Percentiles rank a stretch among this genome's conserved stretches.
These are phyloP conservation scores for Phalloptychus januarius DNA, from an alignment of 2,797 vertebrate species.

Conservation along the genomic window DNA sequence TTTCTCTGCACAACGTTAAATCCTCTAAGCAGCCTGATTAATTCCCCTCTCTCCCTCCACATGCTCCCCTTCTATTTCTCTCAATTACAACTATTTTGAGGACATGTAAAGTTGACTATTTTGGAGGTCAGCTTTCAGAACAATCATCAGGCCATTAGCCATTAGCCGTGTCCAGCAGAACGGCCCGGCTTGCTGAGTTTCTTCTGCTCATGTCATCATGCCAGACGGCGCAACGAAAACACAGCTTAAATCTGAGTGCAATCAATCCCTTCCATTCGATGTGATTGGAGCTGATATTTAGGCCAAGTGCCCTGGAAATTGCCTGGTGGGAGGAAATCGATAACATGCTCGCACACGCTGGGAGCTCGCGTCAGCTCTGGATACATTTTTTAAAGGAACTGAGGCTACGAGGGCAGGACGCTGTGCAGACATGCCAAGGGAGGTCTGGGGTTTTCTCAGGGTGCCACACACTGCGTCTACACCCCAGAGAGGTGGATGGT, in stretches of 20 bases:
- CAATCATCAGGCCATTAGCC: constrained; percentile 20
- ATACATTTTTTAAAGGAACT: constrained; percentile 39
- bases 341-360: constrained; percentile 50
- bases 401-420: constrained; percentile 27
- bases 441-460: constrained; percentile 26
- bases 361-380: constrained; percentile 25
- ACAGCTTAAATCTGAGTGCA: constrained; percentile 24
- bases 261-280: constrained; percentile 50
- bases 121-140: constrained; percentile 38
- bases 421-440: constrained; percentile 3
- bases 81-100: constrained; percentile 49
- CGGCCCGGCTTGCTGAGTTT: background rate
- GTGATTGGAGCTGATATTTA: constrained; percentile 68
- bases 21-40: constrained; percentile 79
- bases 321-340: constrained; percentile 65
- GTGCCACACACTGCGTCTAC: constrained; percentile 24
- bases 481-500: constrained; percentile 26
- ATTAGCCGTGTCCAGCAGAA: constrained; percentile 13
- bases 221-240: constrained; percentile 5
- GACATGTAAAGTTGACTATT: constrained; percentile 58
- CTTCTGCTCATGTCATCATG: constrained; percentile 9
- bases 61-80: background rate
- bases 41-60: background rate
- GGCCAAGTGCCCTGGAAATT: constrained; percentile 69
- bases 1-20: constrained; percentile 74